These are phyloP conservation scores for Anhinga anhinga DNA, from an alignment of 2,113 vertebrate genomes.

Conservation along the genomic window DNA sequence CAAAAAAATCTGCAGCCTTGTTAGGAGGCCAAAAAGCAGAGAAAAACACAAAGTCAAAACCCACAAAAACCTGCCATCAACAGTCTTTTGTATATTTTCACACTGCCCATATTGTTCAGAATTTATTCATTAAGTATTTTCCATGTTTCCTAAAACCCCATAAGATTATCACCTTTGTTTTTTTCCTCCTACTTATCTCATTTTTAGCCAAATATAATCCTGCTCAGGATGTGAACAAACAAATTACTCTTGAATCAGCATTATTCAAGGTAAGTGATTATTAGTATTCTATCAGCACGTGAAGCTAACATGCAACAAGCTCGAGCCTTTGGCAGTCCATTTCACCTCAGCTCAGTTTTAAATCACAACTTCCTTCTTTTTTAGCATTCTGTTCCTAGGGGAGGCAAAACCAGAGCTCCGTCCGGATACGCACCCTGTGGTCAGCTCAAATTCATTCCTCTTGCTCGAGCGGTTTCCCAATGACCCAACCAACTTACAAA, in stretches of 20 bases:
- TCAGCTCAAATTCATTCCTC: background rate
- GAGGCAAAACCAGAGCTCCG: background rate
- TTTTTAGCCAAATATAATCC: background rate
- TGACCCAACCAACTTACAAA: accelerated
- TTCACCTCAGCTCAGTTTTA: background rate
- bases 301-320: accelerated
- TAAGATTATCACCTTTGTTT: background rate
- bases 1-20: background rate
- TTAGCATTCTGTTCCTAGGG: accelerated
- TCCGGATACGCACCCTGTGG: accelerated
- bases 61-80: background rate
- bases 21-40: background rate
- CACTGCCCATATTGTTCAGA: background rate
- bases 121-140: background rate
- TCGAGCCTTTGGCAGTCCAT: background rate
- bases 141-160: accelerated
- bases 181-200: background rate
- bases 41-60: background rate
- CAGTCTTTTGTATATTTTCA: accelerated
- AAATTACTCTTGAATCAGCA: background rate
- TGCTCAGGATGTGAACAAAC: background rate
- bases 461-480: accelerated
- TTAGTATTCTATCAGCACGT: accelerated
- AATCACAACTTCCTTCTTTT: background rate
- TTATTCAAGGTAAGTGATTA: background rate